Conservation (phyloP, 1,140 invertebrate genomes). For the Teleogryllus occipitalis region DNA sequence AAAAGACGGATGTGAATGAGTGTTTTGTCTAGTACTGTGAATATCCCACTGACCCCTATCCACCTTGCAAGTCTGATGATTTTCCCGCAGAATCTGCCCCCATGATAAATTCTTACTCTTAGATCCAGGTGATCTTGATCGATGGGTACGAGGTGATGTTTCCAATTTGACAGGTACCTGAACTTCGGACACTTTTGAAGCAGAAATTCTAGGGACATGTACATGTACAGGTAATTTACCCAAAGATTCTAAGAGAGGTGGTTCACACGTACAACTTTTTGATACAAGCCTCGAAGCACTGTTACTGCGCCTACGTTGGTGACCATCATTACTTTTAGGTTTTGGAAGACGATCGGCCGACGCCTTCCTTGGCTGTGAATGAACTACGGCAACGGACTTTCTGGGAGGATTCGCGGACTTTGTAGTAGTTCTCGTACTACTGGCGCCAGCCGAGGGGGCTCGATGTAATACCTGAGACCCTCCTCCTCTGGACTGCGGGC, state of each 20-base stretch:
- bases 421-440: not conserved
- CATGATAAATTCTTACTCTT: not conserved
- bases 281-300: not conserved
- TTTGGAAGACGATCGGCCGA: not conserved
- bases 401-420: no score
- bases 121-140: not conserved
- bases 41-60: not conserved
- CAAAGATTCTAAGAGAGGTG: no score
- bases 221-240: no score
- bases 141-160: not conserved
- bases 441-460: not conserved
- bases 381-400: no score
- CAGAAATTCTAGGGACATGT: no score
- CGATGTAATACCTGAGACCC: not conserved
- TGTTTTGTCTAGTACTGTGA: not conserved
- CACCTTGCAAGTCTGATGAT: not conserved
- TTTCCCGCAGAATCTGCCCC: not conserved
- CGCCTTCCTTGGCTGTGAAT: not conserved
- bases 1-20: not conserved
- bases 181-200: no score
- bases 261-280: not conserved
- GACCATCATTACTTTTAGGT: not conserved
- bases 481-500: not conserved
- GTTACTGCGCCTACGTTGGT: not conserved
- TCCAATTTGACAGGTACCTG: not conserved